Conservation (phyloP, 2,113 vertebrate genomes). For the Aplodontia rufa region DNA sequence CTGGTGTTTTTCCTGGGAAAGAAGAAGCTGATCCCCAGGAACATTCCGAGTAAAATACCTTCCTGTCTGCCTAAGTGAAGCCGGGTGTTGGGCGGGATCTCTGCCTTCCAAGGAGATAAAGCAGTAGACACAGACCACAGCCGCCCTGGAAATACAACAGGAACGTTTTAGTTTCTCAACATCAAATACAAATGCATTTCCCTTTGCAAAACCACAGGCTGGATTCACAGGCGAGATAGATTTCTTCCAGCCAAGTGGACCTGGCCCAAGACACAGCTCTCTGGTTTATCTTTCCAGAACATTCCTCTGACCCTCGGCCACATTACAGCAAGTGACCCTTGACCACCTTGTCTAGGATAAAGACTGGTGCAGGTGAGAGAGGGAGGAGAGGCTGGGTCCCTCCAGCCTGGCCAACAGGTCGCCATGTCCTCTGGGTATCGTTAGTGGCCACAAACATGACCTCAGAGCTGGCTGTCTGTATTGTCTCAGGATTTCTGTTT, state of each 20-base stretch:
- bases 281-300: not conserved
- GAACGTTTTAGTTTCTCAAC: not conserved
- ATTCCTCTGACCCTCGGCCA: not conserved
- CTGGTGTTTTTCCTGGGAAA: not conserved
- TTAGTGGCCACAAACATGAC: not conserved
- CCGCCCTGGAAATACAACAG: not conserved
- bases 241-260: not conserved
- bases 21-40: not conserved
- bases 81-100: not conserved
- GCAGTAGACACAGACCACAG: not conserved
- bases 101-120: not conserved
- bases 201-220: no score
- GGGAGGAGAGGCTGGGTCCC: not conserved
- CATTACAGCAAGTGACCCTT: not conserved
- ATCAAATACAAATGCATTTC: not conserved
- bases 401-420: not conserved
- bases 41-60: not conserved
- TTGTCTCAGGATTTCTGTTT: not conserved
- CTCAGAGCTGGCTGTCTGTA: not conserved
- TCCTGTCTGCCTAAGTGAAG: not conserved
- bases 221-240: not conserved
- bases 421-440: not conserved
- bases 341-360: not conserved
- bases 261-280: rapidly evolving
- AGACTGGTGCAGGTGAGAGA: no score